Evolutionary conservation across 1,140 invertebrate species (phyloP).

Genomic region (Oreohelix idahoensis): DNA sequence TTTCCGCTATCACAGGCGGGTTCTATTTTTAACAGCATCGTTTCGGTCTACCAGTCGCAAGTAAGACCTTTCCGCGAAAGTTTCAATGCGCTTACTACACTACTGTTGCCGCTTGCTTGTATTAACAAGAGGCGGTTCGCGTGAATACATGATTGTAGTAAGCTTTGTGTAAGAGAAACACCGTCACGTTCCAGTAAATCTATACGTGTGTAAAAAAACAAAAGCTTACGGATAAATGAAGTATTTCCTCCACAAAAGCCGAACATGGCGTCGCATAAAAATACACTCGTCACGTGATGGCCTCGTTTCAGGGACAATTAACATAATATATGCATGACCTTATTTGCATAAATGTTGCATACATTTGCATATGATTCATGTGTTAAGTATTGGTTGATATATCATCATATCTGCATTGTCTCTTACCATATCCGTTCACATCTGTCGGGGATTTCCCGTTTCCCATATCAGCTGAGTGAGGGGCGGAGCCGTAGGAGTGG

Average conservation of each 20-base stretch:
- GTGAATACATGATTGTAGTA: neutral
- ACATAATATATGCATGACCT: conserved; percentile 56
- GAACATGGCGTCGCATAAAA: conserved; percentile 48
- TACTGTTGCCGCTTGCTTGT: neutral
- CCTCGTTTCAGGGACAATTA: conserved; percentile 49
- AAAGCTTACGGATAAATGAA: conserved; percentile 10
- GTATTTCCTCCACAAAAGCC: conserved; percentile 29
- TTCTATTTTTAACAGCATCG: conserved; percentile 26
- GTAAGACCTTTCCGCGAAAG: conserved; percentile 31
- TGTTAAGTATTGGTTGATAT: neutral
- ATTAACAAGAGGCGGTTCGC: neutral
- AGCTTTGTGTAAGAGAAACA: neutral
- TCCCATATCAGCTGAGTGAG: neutral
- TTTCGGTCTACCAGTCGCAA: neutral
- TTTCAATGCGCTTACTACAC: neutral
- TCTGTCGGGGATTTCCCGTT: conserved; percentile 8
- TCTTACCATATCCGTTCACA: neutral
- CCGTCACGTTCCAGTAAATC: neutral
- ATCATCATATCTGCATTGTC: neutral
- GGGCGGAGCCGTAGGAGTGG: conserved; percentile 12
- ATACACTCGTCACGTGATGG: conserved; percentile 49
- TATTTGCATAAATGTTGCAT: conserved; percentile 57
- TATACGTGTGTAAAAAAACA: neutral
- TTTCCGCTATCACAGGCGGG: neutral
- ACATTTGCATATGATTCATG: conserved; percentile 42